phyloP scores from a whole-genome alignment of 2,797 vertebrate genomes.

The Brachymystax lenok region DNA sequence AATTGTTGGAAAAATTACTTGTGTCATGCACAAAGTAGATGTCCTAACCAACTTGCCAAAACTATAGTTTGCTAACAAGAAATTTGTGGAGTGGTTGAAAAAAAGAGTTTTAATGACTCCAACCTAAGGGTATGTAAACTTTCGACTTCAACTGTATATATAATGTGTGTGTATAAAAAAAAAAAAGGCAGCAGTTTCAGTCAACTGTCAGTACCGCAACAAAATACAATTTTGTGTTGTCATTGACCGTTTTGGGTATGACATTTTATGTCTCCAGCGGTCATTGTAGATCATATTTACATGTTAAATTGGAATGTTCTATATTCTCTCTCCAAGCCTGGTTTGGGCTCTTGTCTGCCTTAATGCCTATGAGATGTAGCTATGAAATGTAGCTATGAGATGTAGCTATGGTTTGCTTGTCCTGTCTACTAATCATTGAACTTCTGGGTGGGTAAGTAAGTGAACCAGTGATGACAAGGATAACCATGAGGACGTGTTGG shows the following conservation, averaged over 20 bases:
- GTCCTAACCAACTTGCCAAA: no score
- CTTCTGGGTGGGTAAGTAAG: conserved; percentile 14
- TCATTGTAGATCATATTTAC: neutral
- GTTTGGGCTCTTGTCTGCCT: neutral
- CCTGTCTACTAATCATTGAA: neutral
- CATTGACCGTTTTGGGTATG: neutral
- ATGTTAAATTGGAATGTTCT: neutral
- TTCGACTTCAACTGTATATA: no score
- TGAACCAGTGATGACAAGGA: conserved; percentile 26
- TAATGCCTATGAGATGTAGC: neutral
- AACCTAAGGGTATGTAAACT: no score
- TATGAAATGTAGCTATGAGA: neutral
- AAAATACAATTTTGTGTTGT: neutral
- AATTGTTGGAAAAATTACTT: no score
- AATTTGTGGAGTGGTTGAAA: no score
- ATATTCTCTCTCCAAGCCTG: neutral
- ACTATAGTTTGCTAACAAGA: no score
- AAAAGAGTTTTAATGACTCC: no score
- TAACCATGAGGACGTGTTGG: conserved; percentile 28
- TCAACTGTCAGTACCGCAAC: neutral
- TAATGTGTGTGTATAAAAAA: neutral
- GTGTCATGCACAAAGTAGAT: no score
- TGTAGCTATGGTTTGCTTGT: neutral
- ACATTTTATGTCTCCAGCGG: neutral
- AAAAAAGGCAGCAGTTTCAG: neutral